A percentile compares a stretch with the other conserved stretches of the same genome.
phyloP scores from a whole-genome alignment of 35 echinoderm and acorn worm genomes.

The Diadema setosum region DNA sequence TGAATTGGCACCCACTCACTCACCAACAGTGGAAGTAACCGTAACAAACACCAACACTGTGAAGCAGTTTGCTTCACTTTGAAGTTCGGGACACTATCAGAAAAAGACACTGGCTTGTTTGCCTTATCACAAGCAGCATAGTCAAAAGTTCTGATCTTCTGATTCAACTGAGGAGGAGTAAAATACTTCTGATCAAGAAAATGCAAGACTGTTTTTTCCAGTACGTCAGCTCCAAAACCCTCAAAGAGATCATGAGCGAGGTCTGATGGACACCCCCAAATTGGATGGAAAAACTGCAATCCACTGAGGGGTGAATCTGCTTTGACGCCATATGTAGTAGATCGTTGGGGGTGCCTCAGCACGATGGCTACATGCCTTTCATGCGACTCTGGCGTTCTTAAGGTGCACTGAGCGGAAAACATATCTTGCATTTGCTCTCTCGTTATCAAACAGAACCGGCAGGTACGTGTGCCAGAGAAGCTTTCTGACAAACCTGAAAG shows the following conservation, averaged over 20 bases:
- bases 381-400: conserved; percentile 13
- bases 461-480: neutral
- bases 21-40: conserved; percentile 37
- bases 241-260: conserved; percentile 59
- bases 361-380: neutral
- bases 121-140: conserved; percentile 41
- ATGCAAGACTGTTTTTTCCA: conserved; percentile 19
- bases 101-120: conserved; percentile 23
- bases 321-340: neutral
- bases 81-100: conserved; percentile 27
- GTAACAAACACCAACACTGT: conserved; percentile 48
- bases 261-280: conserved; percentile 35
- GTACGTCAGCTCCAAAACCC: neutral
- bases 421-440: neutral
- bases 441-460: conserved; percentile 26
- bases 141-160: conserved; percentile 5
- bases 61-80: conserved; percentile 50
- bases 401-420: neutral
- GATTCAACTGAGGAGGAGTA: conserved; percentile 10
- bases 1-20: conserved; percentile 15
- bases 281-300: conserved; percentile 30
- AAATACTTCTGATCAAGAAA: conserved; percentile 27
- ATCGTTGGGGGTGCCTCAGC: neutral
- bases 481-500: conserved; percentile 30
- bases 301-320: conserved; percentile 4